These are phyloP conservation scores for Aleiodes leptofemur DNA, from an alignment of 2,888 invertebrate species.

Conservation along the genomic window DNA sequence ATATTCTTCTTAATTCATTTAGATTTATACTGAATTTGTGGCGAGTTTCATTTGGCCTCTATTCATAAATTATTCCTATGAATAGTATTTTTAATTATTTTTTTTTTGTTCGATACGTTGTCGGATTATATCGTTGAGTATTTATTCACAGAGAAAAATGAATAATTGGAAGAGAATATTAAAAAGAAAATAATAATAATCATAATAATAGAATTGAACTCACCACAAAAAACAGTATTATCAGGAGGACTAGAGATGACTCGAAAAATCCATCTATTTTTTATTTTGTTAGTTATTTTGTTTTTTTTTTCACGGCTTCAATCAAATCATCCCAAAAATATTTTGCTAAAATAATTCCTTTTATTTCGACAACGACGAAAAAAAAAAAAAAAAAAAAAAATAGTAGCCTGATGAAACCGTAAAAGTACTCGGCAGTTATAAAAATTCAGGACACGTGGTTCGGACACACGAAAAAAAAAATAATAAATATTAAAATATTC, in stretches of 20 bases:
- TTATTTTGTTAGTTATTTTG: background rate
- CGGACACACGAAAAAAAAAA: conserved; percentile 1
- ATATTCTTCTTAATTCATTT: conserved; percentile 36
- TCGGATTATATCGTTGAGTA: conserved; percentile 35
- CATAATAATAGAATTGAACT: background rate
- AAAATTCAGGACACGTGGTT: conserved; percentile 37
- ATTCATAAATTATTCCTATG: background rate
- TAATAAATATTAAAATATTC: conserved; percentile 33
- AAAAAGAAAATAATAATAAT: too few species aligned
- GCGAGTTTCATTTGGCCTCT: conserved; percentile 22
- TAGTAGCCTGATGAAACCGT: conserved; percentile 30
- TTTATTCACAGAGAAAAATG: background rate
- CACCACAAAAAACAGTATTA: conserved; percentile 19
- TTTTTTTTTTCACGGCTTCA: conserved; percentile 27
- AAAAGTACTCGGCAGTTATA: conserved; percentile 39
- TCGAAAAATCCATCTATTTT: conserved; percentile 35
- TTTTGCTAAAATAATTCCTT: conserved; percentile 21
- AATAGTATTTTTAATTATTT: conserved; percentile 1
- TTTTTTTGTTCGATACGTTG: conserved; percentile 37
- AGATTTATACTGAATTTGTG: conserved; percentile 36
- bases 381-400: background rate
- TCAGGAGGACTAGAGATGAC: conserved; percentile 36
- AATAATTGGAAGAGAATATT: background rate
- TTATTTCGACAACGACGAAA: background rate
- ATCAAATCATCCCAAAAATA: conserved; percentile 25